Base-by-base conservation (phyloP, 2,888 invertebrate genomes). In the Acanthacorydalis orientalis region DNA sequence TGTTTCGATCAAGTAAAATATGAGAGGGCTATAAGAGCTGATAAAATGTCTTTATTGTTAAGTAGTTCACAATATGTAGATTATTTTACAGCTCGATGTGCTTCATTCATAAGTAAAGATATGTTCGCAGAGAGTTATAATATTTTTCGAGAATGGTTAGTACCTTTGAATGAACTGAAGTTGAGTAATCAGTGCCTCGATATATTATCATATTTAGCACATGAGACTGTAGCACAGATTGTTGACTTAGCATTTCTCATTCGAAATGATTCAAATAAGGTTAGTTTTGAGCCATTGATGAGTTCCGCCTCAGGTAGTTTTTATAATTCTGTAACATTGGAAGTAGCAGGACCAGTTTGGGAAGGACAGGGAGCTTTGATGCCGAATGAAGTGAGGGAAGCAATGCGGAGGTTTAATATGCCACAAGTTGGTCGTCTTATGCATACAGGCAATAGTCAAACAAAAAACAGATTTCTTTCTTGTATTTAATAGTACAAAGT, bases 201-300 rank as follows among this genome's bases (percentile, higher is more conserved):
- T 59, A 80, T 91, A 3, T 64, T 93, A 51, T 78, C 83, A 43
- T 92, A 90, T 60, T 70, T 91, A 53, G 89, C 90, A 0, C 88
- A 88, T 61, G 91, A 93, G 68, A 88, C 88, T 0, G 83, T 93
- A 7, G 91, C 91, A 0, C 84, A 89, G 61, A 78, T 92, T 49
- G 80, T 88, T 2, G 92, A 92, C 65, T 77, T 83, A 55, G 83
- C 87, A 0, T 77, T 91, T 51, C 61, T 91, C 43, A 80, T 90
- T 1, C 72, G 89, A 41, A 77, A 87, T 57, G 90, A 90, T 61
- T 74, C 74, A 38, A 77, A 73, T 51, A 78, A 77, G 59, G 77
- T 74, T 40, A 64, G 69, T 39, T 77, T 77, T 2, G 84, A 86
- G 60, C 80, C 83, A 0, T 77, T 81, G 48, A 77, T 77, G 52